These are phyloP conservation scores for Cyphomyrmex costatus DNA, from an alignment of 1,140 invertebrate genomes.

Conservation along the genomic window DNA sequence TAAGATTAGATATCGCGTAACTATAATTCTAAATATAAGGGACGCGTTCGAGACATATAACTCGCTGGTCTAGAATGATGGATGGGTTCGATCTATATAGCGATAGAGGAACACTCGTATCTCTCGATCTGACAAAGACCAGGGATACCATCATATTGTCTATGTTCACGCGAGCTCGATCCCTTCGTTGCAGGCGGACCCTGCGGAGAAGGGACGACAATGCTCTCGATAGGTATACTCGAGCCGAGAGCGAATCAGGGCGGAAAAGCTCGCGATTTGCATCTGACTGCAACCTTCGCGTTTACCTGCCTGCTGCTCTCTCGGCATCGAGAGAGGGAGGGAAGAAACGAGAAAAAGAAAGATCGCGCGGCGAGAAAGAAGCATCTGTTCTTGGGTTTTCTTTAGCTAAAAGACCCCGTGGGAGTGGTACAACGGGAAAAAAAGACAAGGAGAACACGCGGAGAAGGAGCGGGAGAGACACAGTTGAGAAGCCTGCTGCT, in stretches of 20 bases:
- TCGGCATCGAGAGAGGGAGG: neutral
- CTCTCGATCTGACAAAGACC: slow-evolving; percentile 43
- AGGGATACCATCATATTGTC: slow-evolving; percentile 44
- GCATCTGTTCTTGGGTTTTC: slow-evolving; percentile 78
- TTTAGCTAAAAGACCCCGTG: slow-evolving; percentile 60
- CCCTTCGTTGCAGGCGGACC: slow-evolving; percentile 18
- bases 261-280: slow-evolving; percentile 73
- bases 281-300: slow-evolving; percentile 68
- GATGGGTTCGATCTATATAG: neutral
- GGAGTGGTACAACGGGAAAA: slow-evolving; percentile 64
- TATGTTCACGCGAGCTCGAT: slow-evolving; percentile 24
- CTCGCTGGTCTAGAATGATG: neutral
- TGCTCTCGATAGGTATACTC: slow-evolving; percentile 31
- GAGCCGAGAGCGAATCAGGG: slow-evolving; percentile 10
- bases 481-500: slow-evolving; percentile 67
- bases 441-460: slow-evolving; percentile 41
- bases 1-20: neutral
- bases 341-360: slow-evolving; percentile 19
- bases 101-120: neutral
- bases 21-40: neutral
- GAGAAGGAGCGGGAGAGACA: slow-evolving; percentile 39
- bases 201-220: slow-evolving; percentile 52
- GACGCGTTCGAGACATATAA: neutral
- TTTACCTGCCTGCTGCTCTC: slow-evolving; percentile 64
- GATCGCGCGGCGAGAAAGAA: slow-evolving; percentile 57